Evolutionary conservation across 2,888 invertebrate genomes (phyloP).

Genomic region (Diadegma fenestrale): DNA sequence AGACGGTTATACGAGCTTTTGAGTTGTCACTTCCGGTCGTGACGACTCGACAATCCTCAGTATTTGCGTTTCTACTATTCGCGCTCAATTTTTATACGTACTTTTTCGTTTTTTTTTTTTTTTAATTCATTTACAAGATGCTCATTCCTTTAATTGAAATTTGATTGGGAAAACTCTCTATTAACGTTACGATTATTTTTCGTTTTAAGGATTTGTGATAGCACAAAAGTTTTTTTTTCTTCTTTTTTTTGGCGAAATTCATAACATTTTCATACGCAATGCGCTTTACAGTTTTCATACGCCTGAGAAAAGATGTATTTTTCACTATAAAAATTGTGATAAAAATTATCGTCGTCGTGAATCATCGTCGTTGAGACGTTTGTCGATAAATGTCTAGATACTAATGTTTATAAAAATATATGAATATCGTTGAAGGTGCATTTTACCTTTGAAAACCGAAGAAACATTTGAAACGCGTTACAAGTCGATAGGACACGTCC

Average conservation of each 20-base stretch:
- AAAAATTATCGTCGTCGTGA: constrained; percentile 48
- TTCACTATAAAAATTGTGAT: constrained; percentile 68
- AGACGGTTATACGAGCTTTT: background rate
- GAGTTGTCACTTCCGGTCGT: constrained; percentile 3
- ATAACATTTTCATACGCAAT: constrained; percentile 11
- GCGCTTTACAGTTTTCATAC: constrained; percentile 49
- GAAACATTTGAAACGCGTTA: background rate
- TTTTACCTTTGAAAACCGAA: background rate
- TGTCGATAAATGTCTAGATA: constrained; percentile 46
- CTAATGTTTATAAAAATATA: constrained; percentile 30
- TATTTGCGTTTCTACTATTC: constrained; percentile 20
- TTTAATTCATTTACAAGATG: constrained; percentile 20
- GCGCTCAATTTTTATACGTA: constrained; percentile 38
- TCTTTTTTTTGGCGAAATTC: constrained; percentile 15
- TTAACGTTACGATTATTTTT: background rate
- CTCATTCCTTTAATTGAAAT: too few species aligned
- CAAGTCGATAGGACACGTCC: background rate
- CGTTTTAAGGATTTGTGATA: constrained; percentile 6
- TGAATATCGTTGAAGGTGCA: background rate
- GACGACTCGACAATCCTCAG: constrained; percentile 21
- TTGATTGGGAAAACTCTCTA: background rate
- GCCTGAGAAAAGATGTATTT: constrained; percentile 69
- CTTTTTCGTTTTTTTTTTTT: background rate
- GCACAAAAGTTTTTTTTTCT: constrained; percentile 26
- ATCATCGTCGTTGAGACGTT: constrained; percentile 21